Conservation (phyloP, 2,113 vertebrate species). For the Rhegmatorhina hoffmannsi region DNA sequence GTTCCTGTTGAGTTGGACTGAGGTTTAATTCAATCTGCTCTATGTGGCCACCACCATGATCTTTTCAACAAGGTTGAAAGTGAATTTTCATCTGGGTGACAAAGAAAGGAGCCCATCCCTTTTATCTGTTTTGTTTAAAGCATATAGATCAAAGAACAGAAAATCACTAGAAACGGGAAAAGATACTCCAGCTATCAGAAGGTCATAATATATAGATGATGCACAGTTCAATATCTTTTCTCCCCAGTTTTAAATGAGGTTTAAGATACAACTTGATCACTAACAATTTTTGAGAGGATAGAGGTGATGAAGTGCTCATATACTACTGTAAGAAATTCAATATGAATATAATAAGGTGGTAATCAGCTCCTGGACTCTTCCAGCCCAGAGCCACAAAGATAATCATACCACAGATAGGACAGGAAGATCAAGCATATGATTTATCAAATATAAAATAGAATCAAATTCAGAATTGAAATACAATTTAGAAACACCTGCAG, state of each 20-base stretch:
- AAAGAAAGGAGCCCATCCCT: neutral
- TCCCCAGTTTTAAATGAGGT: neutral
- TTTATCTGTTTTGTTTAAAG: neutral
- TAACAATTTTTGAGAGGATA: neutral
- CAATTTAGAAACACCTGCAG: neutral
- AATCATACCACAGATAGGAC: neutral
- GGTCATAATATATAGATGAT: neutral
- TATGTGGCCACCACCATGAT: neutral
- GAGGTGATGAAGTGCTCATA: neutral
- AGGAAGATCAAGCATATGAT: neutral
- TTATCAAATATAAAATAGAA: neutral
- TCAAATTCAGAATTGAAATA: neutral
- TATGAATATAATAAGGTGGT: neutral
- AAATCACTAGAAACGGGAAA: neutral
- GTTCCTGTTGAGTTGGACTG: neutral
- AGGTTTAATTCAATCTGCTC: rapidly evolving
- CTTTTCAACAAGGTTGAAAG: neutral
- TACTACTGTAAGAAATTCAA: neutral
- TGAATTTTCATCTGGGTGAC: neutral
- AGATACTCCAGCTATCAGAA: neutral
- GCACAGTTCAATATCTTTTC: neutral
- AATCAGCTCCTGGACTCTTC: neutral
- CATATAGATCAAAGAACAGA: neutral
- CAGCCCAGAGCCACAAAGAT: neutral
- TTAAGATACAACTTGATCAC: neutral